Base-by-base conservation (phyloP, 2,888 invertebrate species). In the Drosophila macrospina region DNA sequence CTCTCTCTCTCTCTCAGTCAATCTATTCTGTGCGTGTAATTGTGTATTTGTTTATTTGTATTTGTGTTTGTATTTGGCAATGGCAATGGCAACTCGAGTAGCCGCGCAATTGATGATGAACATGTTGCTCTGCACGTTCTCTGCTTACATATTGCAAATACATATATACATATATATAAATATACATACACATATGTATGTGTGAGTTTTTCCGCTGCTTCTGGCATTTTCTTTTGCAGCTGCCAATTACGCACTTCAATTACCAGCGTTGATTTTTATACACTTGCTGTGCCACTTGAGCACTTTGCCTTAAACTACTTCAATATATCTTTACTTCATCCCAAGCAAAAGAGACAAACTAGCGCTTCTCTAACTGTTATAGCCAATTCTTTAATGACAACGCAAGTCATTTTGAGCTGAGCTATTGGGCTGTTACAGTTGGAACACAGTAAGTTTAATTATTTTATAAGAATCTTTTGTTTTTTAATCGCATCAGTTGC, bases 191-290 rank as follows among this genome's bases (percentile, higher is more conserved):
- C 13, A 10, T 48, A 7, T 39, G 10, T n/a, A 2, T 48, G 36
- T 30, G 10, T 51, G 28, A 51, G 44, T 37, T 28, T 16, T 51
- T 39, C 15, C 13, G 2, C 16, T 6, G 26, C 36, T 41, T 54
- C 32, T 67, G 36, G 45, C 64, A 67, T 65, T 62, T 80, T 55
- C 57, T 51, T 60, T 67, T 59, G 47, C 52, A 62, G 41, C 66
- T 60, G 63, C 69, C 76, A 72, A 72, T 64, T 72, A 69, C 77
- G 72, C 72, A 75, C 67, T 75, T 61, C 63, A 62, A 68, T 75
- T 67, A 7, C 24, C 16, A 15, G 5, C 6, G 16, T 55, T 34
- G 1, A 20, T 24, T 50, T 61, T 42, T 52, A 69, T 61, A 37
- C 54, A n/a, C n/a, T n/a, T n/a, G n/a, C n/a, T n/a, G n/a, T n/a